Evolutionary conservation across 2,113 vertebrate species (phyloP).

Genomic region (Arenaria interpres): DNA sequence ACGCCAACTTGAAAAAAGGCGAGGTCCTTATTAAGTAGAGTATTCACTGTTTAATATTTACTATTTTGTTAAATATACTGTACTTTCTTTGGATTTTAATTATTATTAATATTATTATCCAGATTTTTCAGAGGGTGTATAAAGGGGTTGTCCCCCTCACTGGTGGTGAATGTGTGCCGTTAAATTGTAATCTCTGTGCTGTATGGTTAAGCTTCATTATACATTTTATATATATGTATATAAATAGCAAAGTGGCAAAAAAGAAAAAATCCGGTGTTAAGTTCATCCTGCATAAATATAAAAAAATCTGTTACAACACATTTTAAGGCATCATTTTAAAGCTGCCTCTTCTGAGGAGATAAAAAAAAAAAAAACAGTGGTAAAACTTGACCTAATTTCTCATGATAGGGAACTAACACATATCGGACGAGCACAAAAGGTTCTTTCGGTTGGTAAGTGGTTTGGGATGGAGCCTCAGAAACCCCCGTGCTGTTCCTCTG

Average conservation of each 20-base stretch:
- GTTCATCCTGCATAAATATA: conserved; percentile 81
- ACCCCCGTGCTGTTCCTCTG: neutral
- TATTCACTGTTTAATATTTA: conserved; percentile 96
- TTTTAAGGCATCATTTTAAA: conserved; percentile 76
- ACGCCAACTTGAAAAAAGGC: conserved; percentile 90
- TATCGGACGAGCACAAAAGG: conserved; percentile 74
- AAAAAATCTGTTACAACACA: conserved; percentile 69
- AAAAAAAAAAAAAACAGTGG: conserved; percentile 1
- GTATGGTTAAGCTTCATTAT: conserved; percentile 87
- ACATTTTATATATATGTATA: conserved; percentile 84
- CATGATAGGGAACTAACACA: conserved; percentile 61
- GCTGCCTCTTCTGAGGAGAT: conserved; percentile 73
- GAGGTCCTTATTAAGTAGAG: conserved; percentile 92
- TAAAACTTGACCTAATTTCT: conserved; percentile 72
- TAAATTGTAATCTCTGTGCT: conserved; percentile 87
- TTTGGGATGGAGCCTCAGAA: conserved; percentile 1
- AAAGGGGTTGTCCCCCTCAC: conserved; percentile 82
- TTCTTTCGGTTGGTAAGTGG: conserved; percentile 64
- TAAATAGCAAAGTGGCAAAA: conserved; percentile 85
- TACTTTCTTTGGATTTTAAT: conserved; percentile 89
- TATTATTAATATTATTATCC: conserved; percentile 82
- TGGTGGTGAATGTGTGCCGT: conserved; percentile 90
- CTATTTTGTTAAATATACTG: conserved; percentile 95
- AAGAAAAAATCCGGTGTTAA: conserved; percentile 72
- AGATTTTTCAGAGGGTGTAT: conserved; percentile 84